Evolutionary conservation across 2,888 invertebrate genomes (phyloP).

Genomic region (Caenorhabditis virilis): DNA sequence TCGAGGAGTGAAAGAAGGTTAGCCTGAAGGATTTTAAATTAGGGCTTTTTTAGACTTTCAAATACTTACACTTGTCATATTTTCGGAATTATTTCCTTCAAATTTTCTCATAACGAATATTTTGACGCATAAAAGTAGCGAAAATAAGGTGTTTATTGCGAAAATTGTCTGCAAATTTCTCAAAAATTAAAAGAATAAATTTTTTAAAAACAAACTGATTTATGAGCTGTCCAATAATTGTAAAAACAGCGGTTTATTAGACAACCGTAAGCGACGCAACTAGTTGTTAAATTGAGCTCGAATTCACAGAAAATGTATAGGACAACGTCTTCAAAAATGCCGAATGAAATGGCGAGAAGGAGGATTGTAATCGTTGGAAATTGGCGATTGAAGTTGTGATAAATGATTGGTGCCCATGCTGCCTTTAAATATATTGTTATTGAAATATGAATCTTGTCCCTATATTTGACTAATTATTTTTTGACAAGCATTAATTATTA

Average conservation of each 20-base stretch:
- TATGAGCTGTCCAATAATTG: slow-evolving; percentile 24
- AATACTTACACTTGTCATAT: no score
- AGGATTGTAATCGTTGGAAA: slow-evolving; percentile 2
- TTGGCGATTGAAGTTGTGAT: slow-evolving; percentile 4
- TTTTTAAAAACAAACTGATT: slow-evolving; percentile 28
- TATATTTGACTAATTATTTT: no score
- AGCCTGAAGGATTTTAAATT: no score
- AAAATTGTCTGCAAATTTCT: slow-evolving; percentile 21
- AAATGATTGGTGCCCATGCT: slow-evolving; percentile 16
- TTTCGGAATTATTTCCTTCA: no score
- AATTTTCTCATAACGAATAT: no score
- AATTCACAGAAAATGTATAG: slow-evolving; percentile 18
- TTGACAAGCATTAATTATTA: no score
- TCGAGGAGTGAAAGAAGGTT: slow-evolving; percentile 22
- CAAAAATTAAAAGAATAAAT: no score
- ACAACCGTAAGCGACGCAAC: slow-evolving; percentile 21
- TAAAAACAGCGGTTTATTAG: slow-evolving; percentile 19
- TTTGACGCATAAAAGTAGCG: slow-evolving; percentile 5
- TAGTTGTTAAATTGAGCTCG: slow-evolving; percentile 4
- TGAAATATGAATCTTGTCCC: no score
- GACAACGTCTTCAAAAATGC: slow-evolving; percentile 14
- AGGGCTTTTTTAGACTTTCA: no score
- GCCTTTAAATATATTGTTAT: no score
- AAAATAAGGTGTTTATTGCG: slow-evolving; percentile 3
- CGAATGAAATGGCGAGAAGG: slow-evolving; percentile 8